Percentiles rank a stretch among this genome's conserved stretches.
These are phyloP conservation scores for Oscheius sp. DNA, from an alignment of 2,888 invertebrate genomes.

Conservation along the genomic window DNA sequence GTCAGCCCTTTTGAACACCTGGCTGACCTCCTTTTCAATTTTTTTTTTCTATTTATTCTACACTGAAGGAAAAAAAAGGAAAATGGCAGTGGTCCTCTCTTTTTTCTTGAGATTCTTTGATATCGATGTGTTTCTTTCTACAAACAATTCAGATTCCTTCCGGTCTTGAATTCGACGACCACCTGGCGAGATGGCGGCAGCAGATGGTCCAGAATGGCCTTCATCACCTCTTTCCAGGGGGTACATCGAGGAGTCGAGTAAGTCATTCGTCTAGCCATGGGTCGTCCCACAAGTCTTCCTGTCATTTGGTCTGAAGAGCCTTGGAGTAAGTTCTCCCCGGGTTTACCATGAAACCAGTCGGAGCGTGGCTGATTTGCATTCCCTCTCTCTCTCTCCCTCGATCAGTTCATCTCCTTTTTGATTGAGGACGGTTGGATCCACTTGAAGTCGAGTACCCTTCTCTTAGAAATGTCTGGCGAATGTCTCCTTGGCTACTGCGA, in stretches of 20 bases:
- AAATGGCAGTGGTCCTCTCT: too few relatives aligned
- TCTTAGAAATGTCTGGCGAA: conserved; percentile 16
- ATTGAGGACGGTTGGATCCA: neutral
- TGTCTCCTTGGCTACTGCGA: neutral
- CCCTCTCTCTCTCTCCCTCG: conserved; percentile 21
- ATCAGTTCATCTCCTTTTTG: neutral
- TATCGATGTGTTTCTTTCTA: neutral
- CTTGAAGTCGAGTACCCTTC: conserved; percentile 23
- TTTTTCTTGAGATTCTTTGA: too few relatives aligned
- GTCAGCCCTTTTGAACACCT: too few relatives aligned
- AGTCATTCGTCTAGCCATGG: conserved; percentile 13
- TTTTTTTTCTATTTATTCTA: too few relatives aligned
- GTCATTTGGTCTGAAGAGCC: conserved; percentile 13
- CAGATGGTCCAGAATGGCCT: conserved; percentile 23
- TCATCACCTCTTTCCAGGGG: conserved; percentile 26
- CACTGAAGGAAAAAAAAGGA: too few relatives aligned
- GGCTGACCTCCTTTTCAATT: too few relatives aligned
- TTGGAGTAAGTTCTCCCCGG: conserved; percentile 12
- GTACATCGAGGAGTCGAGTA: conserved; percentile 22
- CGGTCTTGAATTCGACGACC: too few relatives aligned
- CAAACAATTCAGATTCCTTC: neutral
- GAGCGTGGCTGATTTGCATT: neutral
- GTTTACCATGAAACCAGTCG: neutral
- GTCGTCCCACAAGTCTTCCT: neutral
- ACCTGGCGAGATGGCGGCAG: conserved; percentile 11